Evolutionary conservation across 2,888 invertebrate species (phyloP).

Genomic region (Melipona beecheii): DNA sequence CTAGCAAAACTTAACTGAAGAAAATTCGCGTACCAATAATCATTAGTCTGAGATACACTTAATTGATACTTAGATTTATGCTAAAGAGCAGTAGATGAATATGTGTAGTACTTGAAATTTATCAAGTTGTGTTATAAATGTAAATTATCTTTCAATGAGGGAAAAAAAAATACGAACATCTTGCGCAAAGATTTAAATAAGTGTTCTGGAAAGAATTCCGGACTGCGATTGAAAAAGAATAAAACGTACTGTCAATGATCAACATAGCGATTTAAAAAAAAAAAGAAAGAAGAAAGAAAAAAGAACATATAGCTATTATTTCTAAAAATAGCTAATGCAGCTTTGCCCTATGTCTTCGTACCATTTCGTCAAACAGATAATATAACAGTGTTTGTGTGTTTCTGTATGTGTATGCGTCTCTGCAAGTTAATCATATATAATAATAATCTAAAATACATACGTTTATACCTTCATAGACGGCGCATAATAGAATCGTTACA

Average conservation of each 20-base stretch:
- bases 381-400: slow-evolving; percentile 55
- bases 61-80: slow-evolving; percentile 41
- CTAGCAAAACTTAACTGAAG: slow-evolving; percentile 42
- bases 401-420: slow-evolving; percentile 59
- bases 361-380: slow-evolving; percentile 65
- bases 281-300: background rate
- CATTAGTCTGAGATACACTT: slow-evolving; percentile 49
- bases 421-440: slow-evolving; percentile 78
- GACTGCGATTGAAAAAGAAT: slow-evolving; percentile 35
- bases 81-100: slow-evolving; percentile 54
- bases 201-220: slow-evolving; percentile 50
- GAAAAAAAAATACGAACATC: slow-evolving; percentile 22
- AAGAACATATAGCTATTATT: slow-evolving; percentile 39
- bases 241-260: slow-evolving; percentile 35
- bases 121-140: slow-evolving; percentile 36
- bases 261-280: slow-evolving; percentile 46
- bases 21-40: slow-evolving; percentile 40
- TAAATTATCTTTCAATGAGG: slow-evolving; percentile 39
- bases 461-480: slow-evolving; percentile 82
- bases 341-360: slow-evolving; percentile 59
- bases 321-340: slow-evolving; percentile 58
- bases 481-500: slow-evolving; percentile 78
- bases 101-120: slow-evolving; percentile 41
- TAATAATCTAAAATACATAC: slow-evolving; percentile 83
- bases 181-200: slow-evolving; percentile 26